Base-by-base conservation (phyloP, 2,888 invertebrate genomes). In the Pediacus dermestoides region DNA sequence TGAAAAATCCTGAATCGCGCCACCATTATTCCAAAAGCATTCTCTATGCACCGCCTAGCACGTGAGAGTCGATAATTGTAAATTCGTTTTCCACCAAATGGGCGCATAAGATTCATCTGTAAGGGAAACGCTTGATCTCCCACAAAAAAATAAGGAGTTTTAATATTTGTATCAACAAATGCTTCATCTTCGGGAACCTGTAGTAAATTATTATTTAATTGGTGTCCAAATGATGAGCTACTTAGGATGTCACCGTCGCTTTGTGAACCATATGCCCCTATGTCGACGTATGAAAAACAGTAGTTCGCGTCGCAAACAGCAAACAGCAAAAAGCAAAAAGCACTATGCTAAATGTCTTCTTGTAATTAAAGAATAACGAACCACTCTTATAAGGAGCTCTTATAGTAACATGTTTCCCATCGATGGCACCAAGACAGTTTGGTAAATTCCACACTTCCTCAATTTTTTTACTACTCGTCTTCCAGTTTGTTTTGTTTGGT, bases 361-460 rank as follows among this genome's bases (percentile, higher is more conserved):
- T 18, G n/a, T 7, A 18, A 18, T 18, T 18, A 18, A 18, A 18
- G n/a, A 7, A 18, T 18, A 18, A 18, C 6, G 21, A 18, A 6
- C 21, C 21, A n/a, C 6, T 18, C n/a, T 18, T 18, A n/a, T 27
- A 52, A 48, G 37, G n/a, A 7, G n/a, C 16, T 51, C 34, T 16
- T 38, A 18, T 18, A 18, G 21, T 7, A 18, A 18, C 21, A n/a
- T 18, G 21, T n/a, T 18, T 18, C n/a, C 21, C 21, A 18, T 18
- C 21, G n/a, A 18, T 18, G n/a, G 21, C 21, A 7, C 21, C 21
- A 7, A 18, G n/a, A 37, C 39, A 26, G 27, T 10, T 9, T 9
- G 9, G 27, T 26, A 10, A 26, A 9, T 26, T 42, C 53, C 52
- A 53, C 16, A 38, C 23, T 37, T 50, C 53, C 46, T 44, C 42